Conservation (phyloP, 1,140 invertebrate genomes). For the Zeugodacus cucurbitae region DNA sequence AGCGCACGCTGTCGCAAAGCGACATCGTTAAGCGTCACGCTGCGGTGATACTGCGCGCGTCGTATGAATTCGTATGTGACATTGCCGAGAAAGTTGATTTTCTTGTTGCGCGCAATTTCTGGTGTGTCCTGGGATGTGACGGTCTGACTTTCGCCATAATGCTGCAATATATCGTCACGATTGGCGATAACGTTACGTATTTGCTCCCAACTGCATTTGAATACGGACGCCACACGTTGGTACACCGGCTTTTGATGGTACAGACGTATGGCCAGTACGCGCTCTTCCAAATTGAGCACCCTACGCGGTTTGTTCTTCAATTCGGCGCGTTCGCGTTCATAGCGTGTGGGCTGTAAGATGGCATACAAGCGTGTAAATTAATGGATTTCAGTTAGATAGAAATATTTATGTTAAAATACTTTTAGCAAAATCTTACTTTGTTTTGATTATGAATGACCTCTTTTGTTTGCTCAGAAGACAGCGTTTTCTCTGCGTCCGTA, state of each 20-base stretch:
- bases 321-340: conserved; percentile 38
- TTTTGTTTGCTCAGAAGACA: background rate
- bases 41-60: conserved; percentile 40
- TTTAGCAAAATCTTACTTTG: background rate
- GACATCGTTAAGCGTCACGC: conserved; percentile 22
- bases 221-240: conserved; percentile 40
- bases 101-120: conserved; percentile 41
- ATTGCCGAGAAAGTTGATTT: conserved; percentile 46
- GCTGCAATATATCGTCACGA: conserved; percentile 42
- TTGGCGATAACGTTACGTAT: conserved; percentile 45
- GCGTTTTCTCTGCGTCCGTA: background rate
- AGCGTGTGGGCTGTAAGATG: conserved; percentile 30
- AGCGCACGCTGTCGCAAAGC: conserved; percentile 42
- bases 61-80: conserved; percentile 44
- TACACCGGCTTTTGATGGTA: conserved; percentile 42
- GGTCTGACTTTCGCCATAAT: conserved; percentile 43
- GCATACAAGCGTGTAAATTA: background rate
- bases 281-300: conserved; percentile 43
- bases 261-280: conserved; percentile 44
- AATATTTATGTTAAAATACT: background rate
- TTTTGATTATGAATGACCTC: background rate
- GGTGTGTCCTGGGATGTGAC: conserved; percentile 35
- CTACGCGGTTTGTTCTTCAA: conserved; percentile 44
- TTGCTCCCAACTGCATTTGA: conserved; percentile 47
- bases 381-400: too few species aligned